phyloP scores from a whole-genome alignment of 2,113 vertebrate species.

The Hydrolagus affinis region DNA sequence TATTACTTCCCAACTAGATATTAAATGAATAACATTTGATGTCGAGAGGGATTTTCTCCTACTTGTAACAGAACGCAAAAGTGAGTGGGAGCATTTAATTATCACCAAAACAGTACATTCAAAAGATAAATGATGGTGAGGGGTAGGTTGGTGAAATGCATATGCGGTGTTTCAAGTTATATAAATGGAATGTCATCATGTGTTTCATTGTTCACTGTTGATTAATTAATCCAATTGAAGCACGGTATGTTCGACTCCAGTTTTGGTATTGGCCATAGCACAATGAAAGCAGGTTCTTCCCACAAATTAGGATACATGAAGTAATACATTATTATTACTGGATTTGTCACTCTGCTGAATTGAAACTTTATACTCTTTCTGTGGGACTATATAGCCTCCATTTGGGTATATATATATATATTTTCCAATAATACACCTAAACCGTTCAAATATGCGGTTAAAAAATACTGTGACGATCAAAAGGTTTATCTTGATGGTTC shows the following conservation, averaged over 20 bases:
- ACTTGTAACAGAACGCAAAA: conserved; percentile 2
- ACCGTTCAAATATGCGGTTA: too few relatives aligned
- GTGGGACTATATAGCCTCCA: neutral
- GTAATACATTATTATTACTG: conserved; percentile 6
- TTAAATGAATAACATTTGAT: neutral
- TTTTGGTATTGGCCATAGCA: neutral
- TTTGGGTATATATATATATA: too few relatives aligned
- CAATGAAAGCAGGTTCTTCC: neutral
- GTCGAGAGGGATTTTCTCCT: neutral
- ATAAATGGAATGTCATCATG: neutral
- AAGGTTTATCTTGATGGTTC: neutral
- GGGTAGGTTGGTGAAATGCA: neutral
- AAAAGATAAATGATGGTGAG: conserved; percentile 6
- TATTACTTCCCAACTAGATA: neutral
- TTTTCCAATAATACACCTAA: neutral
- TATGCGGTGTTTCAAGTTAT: neutral
- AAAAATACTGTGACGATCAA: neutral
- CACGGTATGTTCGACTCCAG: conserved; percentile 12
- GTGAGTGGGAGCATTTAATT: neutral
- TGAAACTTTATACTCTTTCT: neutral
- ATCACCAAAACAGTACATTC: neutral
- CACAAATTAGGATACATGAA: neutral
- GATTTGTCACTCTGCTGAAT: neutral
- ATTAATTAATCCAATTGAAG: neutral
- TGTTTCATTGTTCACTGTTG: conserved; percentile 16